These are phyloP conservation scores for Ophioninae sp. DNA, from an alignment of 2,888 invertebrate genomes.

Conservation along the genomic window DNA sequence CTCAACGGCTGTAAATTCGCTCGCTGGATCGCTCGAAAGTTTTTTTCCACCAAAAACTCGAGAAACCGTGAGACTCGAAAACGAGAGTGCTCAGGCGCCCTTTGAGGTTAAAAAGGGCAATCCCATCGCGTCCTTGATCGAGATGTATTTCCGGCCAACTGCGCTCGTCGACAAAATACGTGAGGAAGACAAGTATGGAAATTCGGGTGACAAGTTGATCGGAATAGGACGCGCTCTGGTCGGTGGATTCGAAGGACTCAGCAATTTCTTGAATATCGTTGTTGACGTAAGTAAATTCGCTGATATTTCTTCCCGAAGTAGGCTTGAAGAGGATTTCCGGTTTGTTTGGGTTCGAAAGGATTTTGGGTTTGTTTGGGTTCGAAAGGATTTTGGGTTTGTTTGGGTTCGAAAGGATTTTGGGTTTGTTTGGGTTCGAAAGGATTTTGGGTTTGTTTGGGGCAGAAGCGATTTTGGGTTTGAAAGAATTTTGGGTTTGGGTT, in stretches of 20 bases:
- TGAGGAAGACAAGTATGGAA: constrained; percentile 91
- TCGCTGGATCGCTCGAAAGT: constrained; percentile 48
- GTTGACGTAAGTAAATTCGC: constrained; percentile 82
- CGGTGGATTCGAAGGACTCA: constrained; percentile 86
- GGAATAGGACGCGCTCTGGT: constrained; percentile 85
- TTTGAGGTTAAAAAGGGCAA: constrained; percentile 69
- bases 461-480: no score
- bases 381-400: no score
- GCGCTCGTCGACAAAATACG: constrained; percentile 89
- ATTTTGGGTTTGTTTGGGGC: no score
- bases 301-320: neutral
- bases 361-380: no score
- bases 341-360: no score
- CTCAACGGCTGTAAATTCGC: constrained; percentile 53
- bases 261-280: constrained; percentile 85
- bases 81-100: constrained; percentile 69
- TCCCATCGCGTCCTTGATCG: constrained; percentile 67
- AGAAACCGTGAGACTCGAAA: constrained; percentile 73
- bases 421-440: no score
- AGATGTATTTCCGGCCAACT: constrained; percentile 82
- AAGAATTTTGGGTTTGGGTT: no score
- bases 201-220: constrained; percentile 87
- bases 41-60: constrained; percentile 64
- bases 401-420: no score
- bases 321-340: no score